phyloP scores from a whole-genome alignment of 2,113 vertebrate genomes.

The Onychorhynchus coronatus region DNA sequence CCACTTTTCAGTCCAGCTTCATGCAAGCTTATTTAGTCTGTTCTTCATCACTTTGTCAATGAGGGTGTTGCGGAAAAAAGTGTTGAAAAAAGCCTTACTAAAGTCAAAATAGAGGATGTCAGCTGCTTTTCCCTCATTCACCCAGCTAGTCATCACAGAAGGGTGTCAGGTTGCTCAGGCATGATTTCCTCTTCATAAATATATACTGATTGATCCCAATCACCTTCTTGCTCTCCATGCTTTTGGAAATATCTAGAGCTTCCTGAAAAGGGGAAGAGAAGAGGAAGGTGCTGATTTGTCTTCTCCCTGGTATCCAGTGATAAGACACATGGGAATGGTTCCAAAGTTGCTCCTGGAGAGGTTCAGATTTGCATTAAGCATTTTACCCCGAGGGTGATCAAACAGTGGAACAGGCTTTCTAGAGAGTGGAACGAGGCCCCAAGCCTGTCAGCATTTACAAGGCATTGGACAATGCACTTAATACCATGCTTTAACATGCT shows the following conservation, averaged over 20 bases:
- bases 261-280: background rate
- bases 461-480: background rate
- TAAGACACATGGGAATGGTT: rapidly evolving
- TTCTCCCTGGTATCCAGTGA: background rate
- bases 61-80: background rate
- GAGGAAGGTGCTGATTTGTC: background rate
- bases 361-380: background rate
- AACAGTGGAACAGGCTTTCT: background rate
- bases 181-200: background rate
- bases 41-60: background rate
- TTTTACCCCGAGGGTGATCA: background rate
- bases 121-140: background rate
- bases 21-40: background rate
- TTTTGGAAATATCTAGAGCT: background rate
- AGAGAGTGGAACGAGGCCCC: rapidly evolving
- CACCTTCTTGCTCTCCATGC: background rate
- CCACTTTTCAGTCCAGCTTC: background rate
- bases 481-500: background rate
- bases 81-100: background rate
- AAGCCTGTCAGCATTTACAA: background rate
- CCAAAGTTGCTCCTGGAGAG: background rate
- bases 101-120: background rate
- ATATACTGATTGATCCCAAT: background rate
- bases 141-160: background rate
- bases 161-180: background rate